These are phyloP conservation scores for Gopherus flavomarginatus DNA, from an alignment of 2,113 vertebrate genomes.

Conservation along the genomic window DNA sequence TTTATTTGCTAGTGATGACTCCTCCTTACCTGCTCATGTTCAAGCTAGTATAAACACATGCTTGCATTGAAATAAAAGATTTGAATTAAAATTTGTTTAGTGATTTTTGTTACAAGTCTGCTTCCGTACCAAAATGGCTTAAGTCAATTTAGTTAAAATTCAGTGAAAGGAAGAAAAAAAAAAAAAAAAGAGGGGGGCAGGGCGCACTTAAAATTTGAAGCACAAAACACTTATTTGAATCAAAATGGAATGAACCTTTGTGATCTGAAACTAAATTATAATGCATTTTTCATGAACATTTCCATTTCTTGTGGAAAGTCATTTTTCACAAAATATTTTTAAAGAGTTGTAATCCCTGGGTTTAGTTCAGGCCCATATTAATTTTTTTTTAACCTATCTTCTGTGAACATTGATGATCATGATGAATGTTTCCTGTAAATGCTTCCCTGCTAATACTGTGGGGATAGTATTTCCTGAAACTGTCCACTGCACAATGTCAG, in stretches of 20 bases:
- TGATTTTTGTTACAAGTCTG: not conserved
- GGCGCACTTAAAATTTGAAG: not conserved
- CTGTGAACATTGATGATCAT: not conserved
- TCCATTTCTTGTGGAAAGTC: not conserved
- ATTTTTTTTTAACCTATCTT: not conserved
- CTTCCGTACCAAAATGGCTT: not conserved
- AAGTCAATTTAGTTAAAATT: not conserved
- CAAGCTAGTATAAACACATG: not conserved
- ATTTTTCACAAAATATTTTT: not conserved
- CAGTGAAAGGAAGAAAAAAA: not conserved
- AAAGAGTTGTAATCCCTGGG: not conserved
- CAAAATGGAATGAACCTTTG: not conserved
- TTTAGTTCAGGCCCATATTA: not conserved
- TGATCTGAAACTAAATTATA: not conserved
- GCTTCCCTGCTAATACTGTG: not conserved
- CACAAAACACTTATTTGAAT: not conserved
- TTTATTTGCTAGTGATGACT: not conserved
- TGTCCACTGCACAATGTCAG: not conserved
- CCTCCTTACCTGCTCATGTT: not conserved
- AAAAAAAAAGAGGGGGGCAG: not conserved
- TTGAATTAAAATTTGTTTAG: constrained; percentile 1
- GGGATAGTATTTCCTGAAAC: not conserved
- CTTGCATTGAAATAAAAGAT: not conserved
- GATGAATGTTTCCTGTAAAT: not conserved
- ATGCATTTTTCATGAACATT: not conserved